These are phyloP conservation scores for Nyctereutes procyonoides DNA, from an alignment of 2,113 vertebrate genomes.

Conservation along the genomic window DNA sequence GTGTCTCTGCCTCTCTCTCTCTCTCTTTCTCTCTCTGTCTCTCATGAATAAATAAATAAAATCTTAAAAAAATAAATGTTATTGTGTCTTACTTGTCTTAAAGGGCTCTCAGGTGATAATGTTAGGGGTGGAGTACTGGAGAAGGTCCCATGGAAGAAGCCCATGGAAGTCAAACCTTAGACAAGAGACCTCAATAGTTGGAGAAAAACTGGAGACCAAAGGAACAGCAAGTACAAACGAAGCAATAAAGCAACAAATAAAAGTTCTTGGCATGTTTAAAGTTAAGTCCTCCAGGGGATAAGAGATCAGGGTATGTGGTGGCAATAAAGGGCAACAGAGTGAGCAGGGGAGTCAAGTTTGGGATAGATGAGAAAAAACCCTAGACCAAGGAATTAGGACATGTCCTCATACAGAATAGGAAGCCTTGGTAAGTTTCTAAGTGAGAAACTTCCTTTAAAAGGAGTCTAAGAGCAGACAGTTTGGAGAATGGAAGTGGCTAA, in stretches of 20 bases:
- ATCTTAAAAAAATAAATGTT: not conserved
- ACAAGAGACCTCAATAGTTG: not conserved
- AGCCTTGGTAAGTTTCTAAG: not conserved
- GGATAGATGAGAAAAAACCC: not conserved
- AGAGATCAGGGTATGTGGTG: not conserved
- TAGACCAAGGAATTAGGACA: not conserved
- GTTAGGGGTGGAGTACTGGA: rapidly evolving
- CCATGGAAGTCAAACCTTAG: not conserved
- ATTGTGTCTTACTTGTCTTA: not conserved
- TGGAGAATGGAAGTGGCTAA: not conserved
- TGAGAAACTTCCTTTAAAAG: not conserved
- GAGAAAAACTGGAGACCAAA: not conserved
- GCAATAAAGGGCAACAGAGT: not conserved
- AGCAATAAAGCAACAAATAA: not conserved
- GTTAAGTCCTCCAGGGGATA: not conserved
- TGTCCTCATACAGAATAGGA: not conserved
- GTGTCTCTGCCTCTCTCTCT: no score
- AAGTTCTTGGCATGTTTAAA: not conserved
- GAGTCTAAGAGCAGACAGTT: not conserved
- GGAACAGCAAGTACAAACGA: not conserved
- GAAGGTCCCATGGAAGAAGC: not conserved
- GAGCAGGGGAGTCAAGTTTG: not conserved
- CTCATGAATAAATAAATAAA: no score
- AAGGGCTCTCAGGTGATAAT: not conserved
- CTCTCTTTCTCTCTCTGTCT: no score